Evolutionary conservation across 2,888 invertebrate genomes (phyloP), one percentile per base, ranked within the genome.

Genomic region (Drosophila austrosaltans): DNA sequence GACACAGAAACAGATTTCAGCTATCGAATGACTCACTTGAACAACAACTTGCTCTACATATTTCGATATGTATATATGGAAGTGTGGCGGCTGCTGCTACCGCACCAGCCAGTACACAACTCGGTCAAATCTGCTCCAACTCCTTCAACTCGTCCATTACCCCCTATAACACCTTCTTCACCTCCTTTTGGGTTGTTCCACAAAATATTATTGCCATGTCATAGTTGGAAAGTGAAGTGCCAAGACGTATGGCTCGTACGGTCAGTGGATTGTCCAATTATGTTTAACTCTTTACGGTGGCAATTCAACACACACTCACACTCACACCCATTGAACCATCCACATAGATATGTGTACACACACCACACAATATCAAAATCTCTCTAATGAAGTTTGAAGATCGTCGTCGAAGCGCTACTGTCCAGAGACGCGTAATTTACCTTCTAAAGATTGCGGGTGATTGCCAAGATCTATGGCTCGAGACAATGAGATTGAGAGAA

Each of bases 361-460:
- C 16, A 16, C 16, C 25, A 48, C 25, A 88, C 83, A 84, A 88
- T 86, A 82, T 89, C 84, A 81, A 85, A 90, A 87, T 83, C 79
- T 81, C 89, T 90, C 82, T 82, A 89, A 90, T 90, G 90, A 90
- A 90, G 90, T 89, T 57, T 90, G 91, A 90, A 89, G 91, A 90
- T 90, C 86, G 82, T 73, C 83, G 57, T 42, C 48, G 48, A 48
- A 48, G 78, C 69, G 90, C 90, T 90, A 90, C 90, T 90, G 90
- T 87, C 90, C 48, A 48, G 16, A 25, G 22, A 28, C 79, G 89
- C 85, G 77, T 90, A 91, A 91, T 90, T 89, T 39, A 60, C 53
- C 67, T 40, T 61, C 42, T 48, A 12, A 40, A 77, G 68, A 20
- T 61, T 32, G 30, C 63, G 60, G 36, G 57, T 25, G 57, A 57